Conservation (phyloP, 2,797 vertebrate genomes). For the Chrysocyon brachyurus region DNA sequence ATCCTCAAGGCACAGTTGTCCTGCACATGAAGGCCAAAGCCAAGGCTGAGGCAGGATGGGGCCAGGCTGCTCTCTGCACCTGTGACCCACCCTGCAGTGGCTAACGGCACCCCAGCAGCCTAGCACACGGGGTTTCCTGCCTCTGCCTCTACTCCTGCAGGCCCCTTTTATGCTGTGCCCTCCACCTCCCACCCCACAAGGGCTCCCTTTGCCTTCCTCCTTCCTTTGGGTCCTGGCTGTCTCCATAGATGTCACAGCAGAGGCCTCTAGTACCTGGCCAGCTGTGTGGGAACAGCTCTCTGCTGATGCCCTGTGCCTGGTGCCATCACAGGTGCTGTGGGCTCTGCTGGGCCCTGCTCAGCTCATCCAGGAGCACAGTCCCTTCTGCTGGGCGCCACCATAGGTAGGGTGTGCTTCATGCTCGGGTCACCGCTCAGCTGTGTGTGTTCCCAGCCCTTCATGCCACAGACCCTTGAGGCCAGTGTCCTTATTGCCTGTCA, state of each 20-base stretch:
- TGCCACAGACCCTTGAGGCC: neutral
- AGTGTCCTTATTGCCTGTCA: neutral
- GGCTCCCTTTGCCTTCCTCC: neutral
- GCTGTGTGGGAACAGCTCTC: neutral
- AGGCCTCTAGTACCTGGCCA: neutral
- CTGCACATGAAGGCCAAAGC: neutral
- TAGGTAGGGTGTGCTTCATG: neutral
- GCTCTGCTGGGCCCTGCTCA: too few species aligned
- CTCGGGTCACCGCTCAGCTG: neutral
- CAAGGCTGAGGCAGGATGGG: neutral
- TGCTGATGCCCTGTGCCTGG: too few species aligned
- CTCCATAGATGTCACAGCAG: neutral
- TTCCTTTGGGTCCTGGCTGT: neutral
- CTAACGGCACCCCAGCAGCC: neutral
- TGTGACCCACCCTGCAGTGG: too few species aligned
- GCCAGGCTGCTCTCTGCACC: neutral
- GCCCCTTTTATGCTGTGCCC: neutral
- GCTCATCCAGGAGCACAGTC: too few species aligned
- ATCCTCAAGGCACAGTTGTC: neutral
- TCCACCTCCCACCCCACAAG: rapidly evolving
- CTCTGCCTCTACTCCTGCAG: neutral
- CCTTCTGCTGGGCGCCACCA: too few species aligned
- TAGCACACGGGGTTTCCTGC: neutral
- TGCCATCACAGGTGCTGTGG: neutral
- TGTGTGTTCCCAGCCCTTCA: too few species aligned